Evolutionary conservation across 2,888 invertebrate species (phyloP), one percentile per base, ranked within the genome.

Genomic region (Steromphala cineraria): DNA sequence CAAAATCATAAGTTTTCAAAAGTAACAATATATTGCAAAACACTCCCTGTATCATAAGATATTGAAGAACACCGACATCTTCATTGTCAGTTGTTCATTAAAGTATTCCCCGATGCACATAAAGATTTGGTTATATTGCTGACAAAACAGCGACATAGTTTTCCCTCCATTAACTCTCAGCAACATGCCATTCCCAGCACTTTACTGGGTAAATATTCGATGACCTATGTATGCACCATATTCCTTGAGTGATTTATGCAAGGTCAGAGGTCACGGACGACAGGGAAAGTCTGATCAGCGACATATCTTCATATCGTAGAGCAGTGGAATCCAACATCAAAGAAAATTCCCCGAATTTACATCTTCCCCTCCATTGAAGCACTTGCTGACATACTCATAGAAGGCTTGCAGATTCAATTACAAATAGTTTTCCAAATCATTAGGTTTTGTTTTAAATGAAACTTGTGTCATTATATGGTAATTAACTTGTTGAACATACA

Each of bases 371-470:
- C 21, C 24, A 24, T 13, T 36, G 40, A 17, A 28, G 71, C 71
- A 71, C 71, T 71, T 31, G 71, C 17, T 71, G 71, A 36, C 71
- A 40, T 71, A 8, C 71, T 56, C 40, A 10, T n/a, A n/a, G 19
- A 17, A 3, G n/a, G 71, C 19, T 36, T 71, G 71, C 28, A 36
- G 71, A 71, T 31, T 71, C 71, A 71, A 71, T 71, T 71, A 71
- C 71, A 71, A 31, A 71, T 71, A 71, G 31, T 71, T 71, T 71
- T 71, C 71, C 71, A 71, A 71, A 40, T 71, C 71, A 71, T 71
- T 71, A 71, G 71, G 31, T 71, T 71, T 71, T 71, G 71, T 71
- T 71, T 71, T 31, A 71, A 71, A 71, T 71, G 71, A 71, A 71
- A 71, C 71, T 71, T 36, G 36, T 71, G 71, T 40, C 71, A 71